Evolutionary conservation across 2,797 vertebrate species (phyloP).

Genomic region (Hemibagrus guttatus): DNA sequence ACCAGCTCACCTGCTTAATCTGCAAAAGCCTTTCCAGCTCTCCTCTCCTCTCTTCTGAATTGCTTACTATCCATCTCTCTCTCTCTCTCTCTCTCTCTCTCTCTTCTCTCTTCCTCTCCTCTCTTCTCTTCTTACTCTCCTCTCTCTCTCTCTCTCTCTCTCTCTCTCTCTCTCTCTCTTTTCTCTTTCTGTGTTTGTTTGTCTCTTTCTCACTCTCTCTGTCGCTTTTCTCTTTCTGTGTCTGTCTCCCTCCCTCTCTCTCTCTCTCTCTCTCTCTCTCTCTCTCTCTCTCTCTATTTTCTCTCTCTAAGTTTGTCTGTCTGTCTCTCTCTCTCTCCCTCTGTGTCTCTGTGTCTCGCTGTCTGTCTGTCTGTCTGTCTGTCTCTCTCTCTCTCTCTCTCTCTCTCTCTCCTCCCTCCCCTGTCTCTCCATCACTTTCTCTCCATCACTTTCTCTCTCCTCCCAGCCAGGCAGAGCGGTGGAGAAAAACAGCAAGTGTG

Average conservation of each 20-base stretch:
- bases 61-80: constrained; percentile 12
- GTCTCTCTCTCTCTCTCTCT: constrained; percentile 4
- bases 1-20: constrained; percentile 64
- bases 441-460: constrained; percentile 1
- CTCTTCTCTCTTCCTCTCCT: constrained; percentile 9
- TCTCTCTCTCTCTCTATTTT: background rate
- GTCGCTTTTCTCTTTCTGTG: no score
- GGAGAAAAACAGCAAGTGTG: constrained; percentile 64
- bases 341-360: no score
- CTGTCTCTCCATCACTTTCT: background rate
- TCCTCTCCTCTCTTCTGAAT: constrained; percentile 16
- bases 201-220: constrained; percentile 11
- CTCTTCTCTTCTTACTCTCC: no score
- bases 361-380: constrained; percentile 13
- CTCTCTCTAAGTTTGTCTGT: background rate
- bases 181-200: background rate
- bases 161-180: constrained; percentile 13
- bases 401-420: background rate
- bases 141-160: background rate
- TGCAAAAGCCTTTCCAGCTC: constrained; percentile 41
- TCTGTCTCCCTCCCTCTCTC: background rate
- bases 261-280: background rate
- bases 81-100: constrained; percentile 12
- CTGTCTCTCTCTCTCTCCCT: constrained; percentile 11
- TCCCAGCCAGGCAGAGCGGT: constrained; percentile 23